Evolutionary conservation across 2,797 vertebrate genomes (phyloP).

Genomic region (Gymnopithys bicolor): DNA sequence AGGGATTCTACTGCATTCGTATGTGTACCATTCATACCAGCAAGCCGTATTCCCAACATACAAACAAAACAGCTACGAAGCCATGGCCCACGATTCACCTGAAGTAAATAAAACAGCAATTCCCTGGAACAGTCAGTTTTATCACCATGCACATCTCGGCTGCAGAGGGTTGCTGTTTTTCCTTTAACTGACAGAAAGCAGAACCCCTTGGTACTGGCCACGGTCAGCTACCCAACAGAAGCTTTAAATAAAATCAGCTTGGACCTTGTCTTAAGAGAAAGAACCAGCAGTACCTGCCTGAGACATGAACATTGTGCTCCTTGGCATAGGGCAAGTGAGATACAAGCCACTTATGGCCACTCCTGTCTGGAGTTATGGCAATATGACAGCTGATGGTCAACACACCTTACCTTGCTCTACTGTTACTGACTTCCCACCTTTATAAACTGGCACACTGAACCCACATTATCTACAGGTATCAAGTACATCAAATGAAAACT

Average conservation of each 20-base stretch:
- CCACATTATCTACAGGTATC: not conserved
- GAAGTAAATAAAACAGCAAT: not conserved
- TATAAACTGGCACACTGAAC: not conserved
- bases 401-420: not conserved
- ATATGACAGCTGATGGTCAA: not conserved
- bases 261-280: not conserved
- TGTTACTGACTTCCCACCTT: not conserved
- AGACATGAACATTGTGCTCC: not conserved
- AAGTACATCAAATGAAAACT: not conserved
- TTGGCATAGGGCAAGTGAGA: not conserved
- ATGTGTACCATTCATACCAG: not conserved
- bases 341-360: not conserved
- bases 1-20: not conserved
- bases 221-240: rapidly evolving
- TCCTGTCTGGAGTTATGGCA: not conserved
- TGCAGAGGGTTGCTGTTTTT: not conserved
- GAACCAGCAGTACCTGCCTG: not conserved
- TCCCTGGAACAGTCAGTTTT: not conserved
- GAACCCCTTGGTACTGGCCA: not conserved
- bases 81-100: rapidly evolving
- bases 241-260: not conserved
- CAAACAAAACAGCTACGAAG: not conserved
- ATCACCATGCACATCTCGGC: not conserved
- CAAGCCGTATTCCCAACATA: not conserved
- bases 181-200: not conserved